A percentile compares a stretch with the other conserved stretches of the same genome.
Evolutionary conservation across 2,113 vertebrate species (phyloP).

Genomic region (Sisor rabdophorus): DNA sequence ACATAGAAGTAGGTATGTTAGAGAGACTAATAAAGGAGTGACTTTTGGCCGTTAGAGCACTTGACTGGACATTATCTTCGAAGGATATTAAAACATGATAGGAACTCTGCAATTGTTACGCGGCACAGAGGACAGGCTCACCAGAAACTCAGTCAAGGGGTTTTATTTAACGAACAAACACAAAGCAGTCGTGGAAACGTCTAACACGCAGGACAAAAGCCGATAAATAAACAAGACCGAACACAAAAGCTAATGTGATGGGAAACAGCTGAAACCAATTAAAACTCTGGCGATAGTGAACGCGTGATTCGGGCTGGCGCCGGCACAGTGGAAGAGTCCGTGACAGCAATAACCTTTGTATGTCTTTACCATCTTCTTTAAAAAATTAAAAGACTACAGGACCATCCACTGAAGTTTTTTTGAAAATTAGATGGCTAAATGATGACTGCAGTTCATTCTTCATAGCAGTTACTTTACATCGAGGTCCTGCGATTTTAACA

Average conservation of each 20-base stretch:
- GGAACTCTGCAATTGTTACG: slow-evolving; percentile 48
- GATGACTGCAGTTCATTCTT: neutral
- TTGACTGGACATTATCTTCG: neutral
- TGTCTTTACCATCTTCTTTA: slow-evolving; percentile 41
- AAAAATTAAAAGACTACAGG: slow-evolving; percentile 56
- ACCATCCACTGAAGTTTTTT: slow-evolving; percentile 46
- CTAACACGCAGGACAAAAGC: too few relatives aligned
- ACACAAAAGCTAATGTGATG: too few relatives aligned
- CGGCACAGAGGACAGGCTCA: too few relatives aligned
- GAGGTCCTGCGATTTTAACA: slow-evolving; percentile 56
- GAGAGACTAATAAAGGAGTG: neutral
- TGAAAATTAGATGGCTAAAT: slow-evolving; percentile 37
- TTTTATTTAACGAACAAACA: too few relatives aligned
- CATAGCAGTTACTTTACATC: slow-evolving; percentile 34
- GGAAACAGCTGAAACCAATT: too few relatives aligned
- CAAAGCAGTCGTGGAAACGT: too few relatives aligned
- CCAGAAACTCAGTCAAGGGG: too few relatives aligned
- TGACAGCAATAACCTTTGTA: slow-evolving; percentile 46
- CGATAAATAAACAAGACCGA: too few relatives aligned
- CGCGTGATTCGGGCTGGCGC: too few relatives aligned
- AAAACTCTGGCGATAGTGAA: too few relatives aligned
- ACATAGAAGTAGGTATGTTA: neutral
- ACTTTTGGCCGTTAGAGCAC: neutral
- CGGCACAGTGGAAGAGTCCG: too few relatives aligned
- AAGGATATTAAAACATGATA: slow-evolving; percentile 48